phyloP scores from a whole-genome alignment of 1,140 invertebrate species.

The Heliconius eleuchia region DNA sequence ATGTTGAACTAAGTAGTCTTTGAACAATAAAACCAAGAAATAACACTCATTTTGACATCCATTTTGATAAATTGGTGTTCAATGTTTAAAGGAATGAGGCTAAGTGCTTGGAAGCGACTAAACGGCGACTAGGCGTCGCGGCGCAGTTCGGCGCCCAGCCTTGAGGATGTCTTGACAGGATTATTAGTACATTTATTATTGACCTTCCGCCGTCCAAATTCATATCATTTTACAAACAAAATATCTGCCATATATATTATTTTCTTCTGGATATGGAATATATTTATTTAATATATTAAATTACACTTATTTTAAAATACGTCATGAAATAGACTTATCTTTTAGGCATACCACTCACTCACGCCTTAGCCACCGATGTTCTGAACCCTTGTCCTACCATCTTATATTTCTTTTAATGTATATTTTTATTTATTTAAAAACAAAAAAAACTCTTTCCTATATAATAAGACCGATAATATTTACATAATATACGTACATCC shows the following conservation, averaged over 20 bases:
- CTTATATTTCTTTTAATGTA: no score
- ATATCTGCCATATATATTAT: not conserved
- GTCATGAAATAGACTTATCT: no score
- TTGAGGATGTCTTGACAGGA: conserved; percentile 25
- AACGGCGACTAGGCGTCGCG: conserved; percentile 34
- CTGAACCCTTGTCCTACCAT: no score
- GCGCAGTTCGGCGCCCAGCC: not conserved
- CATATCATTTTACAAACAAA: not conserved
- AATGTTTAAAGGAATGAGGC: conserved; percentile 35
- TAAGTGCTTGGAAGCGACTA: conserved; percentile 32
- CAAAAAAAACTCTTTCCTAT: no score
- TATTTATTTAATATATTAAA: not conserved
- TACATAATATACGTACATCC: no score
- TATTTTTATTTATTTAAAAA: no score
- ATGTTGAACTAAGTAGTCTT: not conserved
- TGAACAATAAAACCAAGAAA: conserved; percentile 8
- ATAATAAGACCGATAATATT: no score
- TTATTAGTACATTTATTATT: conserved; percentile 7
- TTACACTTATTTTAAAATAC: no score
- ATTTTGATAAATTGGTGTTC: conserved; percentile 33
- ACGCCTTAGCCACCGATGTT: no score
- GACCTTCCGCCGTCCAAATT: not conserved
- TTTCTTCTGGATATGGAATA: not conserved
- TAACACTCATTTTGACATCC: conserved; percentile 20
- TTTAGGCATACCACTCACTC: no score